A percentile compares a stretch with the other conserved stretches of the same genome.
Conservation (phyloP, 2,113 vertebrate genomes). For the Rostratula benghalensis region DNA sequence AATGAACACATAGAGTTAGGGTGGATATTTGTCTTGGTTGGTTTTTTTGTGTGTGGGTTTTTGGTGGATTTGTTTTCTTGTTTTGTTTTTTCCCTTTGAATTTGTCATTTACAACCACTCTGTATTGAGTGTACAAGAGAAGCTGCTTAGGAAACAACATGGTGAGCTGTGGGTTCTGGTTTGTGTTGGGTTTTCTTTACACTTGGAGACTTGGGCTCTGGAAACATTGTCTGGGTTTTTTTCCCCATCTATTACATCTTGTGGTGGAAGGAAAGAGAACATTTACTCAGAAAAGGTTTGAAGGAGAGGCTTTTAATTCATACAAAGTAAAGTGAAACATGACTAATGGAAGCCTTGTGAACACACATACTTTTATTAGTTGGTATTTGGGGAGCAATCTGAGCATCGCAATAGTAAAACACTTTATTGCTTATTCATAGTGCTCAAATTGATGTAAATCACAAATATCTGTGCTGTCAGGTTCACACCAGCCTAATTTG, state of each 20-base stretch:
- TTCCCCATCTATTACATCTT: not conserved
- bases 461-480: not conserved
- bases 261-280: not conserved
- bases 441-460: not conserved
- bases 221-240: not conserved
- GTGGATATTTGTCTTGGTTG: not conserved
- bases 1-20: not conserved
- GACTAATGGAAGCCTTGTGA: not conserved
- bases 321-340: not conserved
- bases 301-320: not conserved
- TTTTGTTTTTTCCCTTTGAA: not conserved
- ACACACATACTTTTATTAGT: not conserved
- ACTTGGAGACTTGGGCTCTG: not conserved
- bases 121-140: not conserved
- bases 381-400: not conserved
- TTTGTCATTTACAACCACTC: not conserved
- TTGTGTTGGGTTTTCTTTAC: not conserved
- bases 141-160: not conserved
- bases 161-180: not conserved
- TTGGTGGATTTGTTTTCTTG: not conserved
- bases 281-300: not conserved
- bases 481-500: not conserved
- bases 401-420: not conserved
- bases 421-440: not conserved
- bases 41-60: not conserved